These are phyloP conservation scores for Philopotamus ludificatus DNA, from an alignment of 1,140 invertebrate genomes.

Conservation along the genomic window DNA sequence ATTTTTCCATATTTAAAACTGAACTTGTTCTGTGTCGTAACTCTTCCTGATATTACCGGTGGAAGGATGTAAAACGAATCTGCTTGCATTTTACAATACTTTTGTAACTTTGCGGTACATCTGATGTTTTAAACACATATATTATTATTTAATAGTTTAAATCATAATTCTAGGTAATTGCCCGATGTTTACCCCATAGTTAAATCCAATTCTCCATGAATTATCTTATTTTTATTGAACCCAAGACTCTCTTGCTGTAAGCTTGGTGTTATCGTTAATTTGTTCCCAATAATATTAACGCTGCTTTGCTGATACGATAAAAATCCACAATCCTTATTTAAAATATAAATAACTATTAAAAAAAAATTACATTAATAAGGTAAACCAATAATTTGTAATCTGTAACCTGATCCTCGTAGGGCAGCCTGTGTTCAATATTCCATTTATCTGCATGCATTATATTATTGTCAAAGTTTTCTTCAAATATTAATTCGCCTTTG, in stretches of 20 bases:
- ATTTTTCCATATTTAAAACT: constrained; percentile 71
- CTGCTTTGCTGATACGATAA: constrained; percentile 39
- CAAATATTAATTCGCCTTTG: no score
- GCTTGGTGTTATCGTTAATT: constrained; percentile 11
- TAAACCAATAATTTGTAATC: no score
- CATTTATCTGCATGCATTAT: no score
- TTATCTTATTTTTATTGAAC: constrained; percentile 4
- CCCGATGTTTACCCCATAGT: constrained; percentile 24
- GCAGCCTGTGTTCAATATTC: constrained; percentile 39
- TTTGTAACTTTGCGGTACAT: constrained; percentile 2
- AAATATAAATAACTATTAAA: no score
- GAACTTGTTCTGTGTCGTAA: constrained; percentile 67
- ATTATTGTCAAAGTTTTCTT: no score
- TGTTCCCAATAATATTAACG: constrained; percentile 10
- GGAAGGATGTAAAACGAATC: constrained; percentile 60
- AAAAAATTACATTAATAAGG: no score
- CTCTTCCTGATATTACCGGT: constrained; percentile 66
- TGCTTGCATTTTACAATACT: constrained; percentile 13
- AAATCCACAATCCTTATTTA: constrained; percentile 44
- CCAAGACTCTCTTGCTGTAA: background rate
- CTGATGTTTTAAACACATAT: no score
- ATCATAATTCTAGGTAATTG: no score
- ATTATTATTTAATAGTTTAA: no score
- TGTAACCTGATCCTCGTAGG: constrained; percentile 29
- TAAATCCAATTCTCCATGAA: constrained; percentile 19